Base-by-base conservation (phyloP, 1,140 invertebrate species). In the Aplysia californica region DNA sequence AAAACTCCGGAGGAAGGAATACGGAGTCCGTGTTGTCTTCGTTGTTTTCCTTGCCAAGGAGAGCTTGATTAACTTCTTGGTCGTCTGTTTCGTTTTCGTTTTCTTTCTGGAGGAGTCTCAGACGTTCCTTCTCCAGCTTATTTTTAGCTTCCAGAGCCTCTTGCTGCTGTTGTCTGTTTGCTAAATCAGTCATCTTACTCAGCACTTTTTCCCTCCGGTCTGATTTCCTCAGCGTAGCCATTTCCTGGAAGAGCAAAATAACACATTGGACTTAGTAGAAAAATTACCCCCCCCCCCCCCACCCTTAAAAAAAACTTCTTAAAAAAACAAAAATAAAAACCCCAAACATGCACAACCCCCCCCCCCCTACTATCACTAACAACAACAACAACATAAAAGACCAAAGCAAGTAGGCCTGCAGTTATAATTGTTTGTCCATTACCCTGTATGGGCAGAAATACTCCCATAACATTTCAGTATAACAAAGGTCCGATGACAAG, bases 141-240 rank as follows among this genome's bases (percentile, higher is more conserved):
- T 38, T 1, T 33, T 72, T 61, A 0, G 33, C 44, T 23, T 66
- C 64, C 23, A 29, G 31, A 10, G 26, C 64, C 3, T 72, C 70
- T 39, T 72, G 33, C 55, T 72, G 23, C 36, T 61, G 29, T 20
- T 26, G 15, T 20, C 70, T 55, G 2, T 77, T 72, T 21, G 81
- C 77, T 38, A 87, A 35, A 23, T 82, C 76, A 4, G 78, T 80
- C 73, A 87, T 83, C 68, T 80, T 83, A 26, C 77, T 79, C 5
- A 84, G 73, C 18, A 87, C 64, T 79, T 86, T 84, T 56, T 87
- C 86, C 5, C 86, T 73, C 18, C 86, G 69, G 39, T 86, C 85
- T 21, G 83, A 83, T 77, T 87, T 87, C 36, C 86, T 68, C 1
- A 87, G 78, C 15, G 80, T 56, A 4, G 85, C 83, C 86, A 88